Evolutionary conservation across 1,140 invertebrate genomes (phyloP).

Genomic region (Drosophila kanapiae): DNA sequence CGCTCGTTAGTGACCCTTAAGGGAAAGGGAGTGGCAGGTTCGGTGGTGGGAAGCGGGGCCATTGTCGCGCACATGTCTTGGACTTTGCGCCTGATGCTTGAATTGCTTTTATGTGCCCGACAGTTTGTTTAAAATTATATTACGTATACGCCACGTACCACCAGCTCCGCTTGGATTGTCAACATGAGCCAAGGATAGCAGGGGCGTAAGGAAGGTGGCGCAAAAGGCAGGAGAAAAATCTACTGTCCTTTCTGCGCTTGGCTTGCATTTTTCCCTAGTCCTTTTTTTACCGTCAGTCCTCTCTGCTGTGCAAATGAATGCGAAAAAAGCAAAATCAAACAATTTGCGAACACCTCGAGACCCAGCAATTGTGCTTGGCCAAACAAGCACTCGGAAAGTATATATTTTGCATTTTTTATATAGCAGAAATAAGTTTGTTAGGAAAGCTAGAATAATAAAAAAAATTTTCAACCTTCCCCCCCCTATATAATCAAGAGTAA

Average conservation of each 20-base stretch:
- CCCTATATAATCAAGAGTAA: no score
- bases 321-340: constrained; percentile 43
- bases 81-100: constrained; percentile 56
- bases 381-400: constrained; percentile 7
- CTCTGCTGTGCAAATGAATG: constrained; percentile 45
- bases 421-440: neutral
- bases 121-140: constrained; percentile 74
- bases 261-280: constrained; percentile 30
- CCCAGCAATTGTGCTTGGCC: constrained; percentile 31
- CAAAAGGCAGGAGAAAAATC: neutral
- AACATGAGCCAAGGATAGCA: neutral
- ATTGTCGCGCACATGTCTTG: constrained; percentile 53
- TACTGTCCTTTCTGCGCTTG: constrained; percentile 9
- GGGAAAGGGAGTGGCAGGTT: neutral
- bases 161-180: constrained; percentile 31
- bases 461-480: neutral
- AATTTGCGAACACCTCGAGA: constrained; percentile 41
- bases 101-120: constrained; percentile 62
- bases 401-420: constrained; percentile 3
- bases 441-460: neutral
- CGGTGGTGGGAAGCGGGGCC: neutral
- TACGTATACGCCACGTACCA: constrained; percentile 61
- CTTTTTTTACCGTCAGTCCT: neutral
- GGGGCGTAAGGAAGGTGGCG: no score
- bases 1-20: constrained; percentile 69